Percentiles rank a stretch among this genome's conserved stretches.
Evolutionary conservation across 2,888 invertebrate species (phyloP).

Genomic region (Drosophila kanekoi): DNA sequence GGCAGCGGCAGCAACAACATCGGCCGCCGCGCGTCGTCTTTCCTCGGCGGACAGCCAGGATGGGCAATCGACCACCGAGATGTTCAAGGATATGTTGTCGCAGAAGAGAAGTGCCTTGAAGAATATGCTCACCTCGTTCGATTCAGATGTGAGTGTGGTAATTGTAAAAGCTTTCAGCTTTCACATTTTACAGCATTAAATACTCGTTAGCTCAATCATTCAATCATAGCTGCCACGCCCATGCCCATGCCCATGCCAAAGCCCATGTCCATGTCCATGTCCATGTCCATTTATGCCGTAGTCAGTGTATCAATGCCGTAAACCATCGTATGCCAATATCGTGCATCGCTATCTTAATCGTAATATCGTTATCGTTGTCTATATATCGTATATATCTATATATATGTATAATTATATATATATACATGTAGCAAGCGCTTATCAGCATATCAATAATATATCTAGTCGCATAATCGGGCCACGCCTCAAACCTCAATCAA

Average conservation of each 20-base stretch:
- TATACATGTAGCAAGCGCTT: constrained; percentile 19
- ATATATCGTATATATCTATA: constrained; percentile 15
- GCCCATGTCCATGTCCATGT: constrained; percentile 3
- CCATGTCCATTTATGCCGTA: constrained; percentile 25
- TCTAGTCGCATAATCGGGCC: constrained; percentile 30
- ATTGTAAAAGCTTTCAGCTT: no score
- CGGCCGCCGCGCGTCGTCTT: constrained; percentile 86
- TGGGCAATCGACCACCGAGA: constrained; percentile 93
- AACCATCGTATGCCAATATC: constrained; percentile 34
- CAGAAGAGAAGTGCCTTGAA: constrained; percentile 95
- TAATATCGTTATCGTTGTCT: constrained; percentile 38
- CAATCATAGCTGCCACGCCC: constrained; percentile 22
- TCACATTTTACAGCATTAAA: neutral
- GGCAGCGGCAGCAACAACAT: constrained; percentile 14
- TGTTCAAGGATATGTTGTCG: constrained; percentile 96
- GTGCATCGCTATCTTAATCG: constrained; percentile 40
- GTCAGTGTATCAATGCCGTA: constrained; percentile 25
- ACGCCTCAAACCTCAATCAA: constrained; percentile 23
- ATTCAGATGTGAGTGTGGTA: constrained; percentile 92
- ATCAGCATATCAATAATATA: constrained; percentile 22
- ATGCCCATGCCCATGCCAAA: constrained; percentile 9
- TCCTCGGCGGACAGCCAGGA: constrained; percentile 89
- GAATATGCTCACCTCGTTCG: constrained; percentile 95
- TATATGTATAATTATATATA: neutral
- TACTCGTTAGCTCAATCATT: constrained; percentile 2